Conservation (phyloP, 2,888 invertebrate genomes). For the Eurytoma adleriae region DNA sequence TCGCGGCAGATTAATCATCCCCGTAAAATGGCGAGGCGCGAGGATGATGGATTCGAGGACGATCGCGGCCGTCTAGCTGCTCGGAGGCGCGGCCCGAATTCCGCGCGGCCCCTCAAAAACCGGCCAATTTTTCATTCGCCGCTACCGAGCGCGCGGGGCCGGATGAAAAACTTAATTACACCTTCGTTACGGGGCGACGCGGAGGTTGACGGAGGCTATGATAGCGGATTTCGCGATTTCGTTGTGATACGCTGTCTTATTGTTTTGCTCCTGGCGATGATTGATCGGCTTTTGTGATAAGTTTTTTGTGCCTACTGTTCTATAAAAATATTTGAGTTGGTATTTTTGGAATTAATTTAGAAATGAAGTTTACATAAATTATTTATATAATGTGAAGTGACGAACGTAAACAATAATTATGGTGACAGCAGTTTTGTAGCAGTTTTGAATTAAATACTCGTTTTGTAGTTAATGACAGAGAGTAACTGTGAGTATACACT, state of each 20-base stretch:
- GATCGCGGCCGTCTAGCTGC: conserved; percentile 24
- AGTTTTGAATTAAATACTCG: no score
- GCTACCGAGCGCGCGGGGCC: conserved; percentile 55
- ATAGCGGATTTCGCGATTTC: background rate
- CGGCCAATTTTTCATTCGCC: conserved; percentile 70
- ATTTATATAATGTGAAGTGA: no score
- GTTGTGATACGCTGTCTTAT: background rate
- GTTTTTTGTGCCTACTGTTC: no score
- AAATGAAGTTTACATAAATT: no score
- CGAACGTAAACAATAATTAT: no score
- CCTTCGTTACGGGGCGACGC: conserved; percentile 72
- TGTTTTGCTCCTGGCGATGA: conserved; percentile 7
- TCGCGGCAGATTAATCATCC: conserved; percentile 50
- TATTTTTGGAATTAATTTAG: no score
- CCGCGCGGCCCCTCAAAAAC: conserved; percentile 34
- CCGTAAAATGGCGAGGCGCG: conserved; percentile 26
- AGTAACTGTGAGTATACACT: no score
- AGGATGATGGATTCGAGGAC: conserved; percentile 50
- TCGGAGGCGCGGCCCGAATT: background rate
- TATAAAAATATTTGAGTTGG: no score
- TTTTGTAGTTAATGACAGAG: no score
- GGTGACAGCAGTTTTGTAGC: no score
- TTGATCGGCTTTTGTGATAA: background rate
- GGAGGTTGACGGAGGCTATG: conserved; percentile 45
- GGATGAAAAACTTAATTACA: conserved; percentile 75